Conservation (phyloP, 2,113 vertebrate genomes). For the Malurus alboscapulatus region DNA sequence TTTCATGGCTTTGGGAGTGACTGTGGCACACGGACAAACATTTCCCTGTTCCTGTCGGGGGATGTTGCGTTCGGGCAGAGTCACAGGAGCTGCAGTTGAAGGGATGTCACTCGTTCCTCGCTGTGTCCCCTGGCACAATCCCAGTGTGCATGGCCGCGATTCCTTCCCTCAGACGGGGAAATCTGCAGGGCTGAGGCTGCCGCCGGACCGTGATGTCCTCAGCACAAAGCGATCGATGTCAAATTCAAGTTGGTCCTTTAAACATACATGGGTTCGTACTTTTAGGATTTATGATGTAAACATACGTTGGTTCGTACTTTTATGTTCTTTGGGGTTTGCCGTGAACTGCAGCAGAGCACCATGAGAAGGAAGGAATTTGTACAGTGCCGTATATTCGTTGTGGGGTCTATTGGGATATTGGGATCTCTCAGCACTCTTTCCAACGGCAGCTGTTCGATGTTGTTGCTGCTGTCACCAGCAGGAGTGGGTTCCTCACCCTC, state of each 20-base stretch:
- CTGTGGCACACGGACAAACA: no score
- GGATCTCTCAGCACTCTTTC: background rate
- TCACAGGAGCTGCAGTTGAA: accelerated
- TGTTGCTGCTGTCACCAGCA: background rate
- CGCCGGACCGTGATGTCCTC: background rate
- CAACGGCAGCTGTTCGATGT: no score
- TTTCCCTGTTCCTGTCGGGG: accelerated
- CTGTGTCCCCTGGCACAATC: background rate
- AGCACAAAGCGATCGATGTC: background rate
- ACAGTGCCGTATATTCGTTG: no score
- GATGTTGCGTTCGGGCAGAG: background rate
- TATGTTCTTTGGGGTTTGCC: background rate
- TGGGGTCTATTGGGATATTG: no score
- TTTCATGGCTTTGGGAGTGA: background rate
- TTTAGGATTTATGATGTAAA: background rate
- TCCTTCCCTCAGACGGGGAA: background rate
- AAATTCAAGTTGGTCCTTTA: background rate
- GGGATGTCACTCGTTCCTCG: accelerated
- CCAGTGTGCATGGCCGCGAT: accelerated
- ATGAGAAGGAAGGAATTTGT: background rate
- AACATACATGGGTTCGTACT: background rate
- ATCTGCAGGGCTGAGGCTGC: background rate
- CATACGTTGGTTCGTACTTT: background rate
- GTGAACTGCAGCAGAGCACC: background rate
- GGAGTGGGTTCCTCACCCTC: background rate